These are phyloP conservation scores for Oithona nana DNA, from an alignment of 2,888 invertebrate genomes.

Conservation along the genomic window DNA sequence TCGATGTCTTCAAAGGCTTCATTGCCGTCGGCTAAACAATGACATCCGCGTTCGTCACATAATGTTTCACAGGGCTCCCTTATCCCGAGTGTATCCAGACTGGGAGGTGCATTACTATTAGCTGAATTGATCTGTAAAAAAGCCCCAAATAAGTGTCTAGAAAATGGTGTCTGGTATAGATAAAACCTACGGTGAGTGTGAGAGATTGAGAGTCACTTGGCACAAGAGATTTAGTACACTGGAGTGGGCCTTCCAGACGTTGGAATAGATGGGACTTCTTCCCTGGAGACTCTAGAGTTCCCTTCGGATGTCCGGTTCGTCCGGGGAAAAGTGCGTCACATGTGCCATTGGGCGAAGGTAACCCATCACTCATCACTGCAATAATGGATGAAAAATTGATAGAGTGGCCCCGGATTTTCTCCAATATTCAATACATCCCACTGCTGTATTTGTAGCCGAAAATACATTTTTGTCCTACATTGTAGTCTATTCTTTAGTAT, in stretches of 20 bases:
- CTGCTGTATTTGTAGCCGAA: too few relatives aligned
- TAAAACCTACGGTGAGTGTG: not conserved
- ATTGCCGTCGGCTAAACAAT: not conserved
- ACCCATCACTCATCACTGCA: not conserved
- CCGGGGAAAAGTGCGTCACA: slow-evolving; percentile 2
- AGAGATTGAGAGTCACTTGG: not conserved
- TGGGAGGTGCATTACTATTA: too few relatives aligned
- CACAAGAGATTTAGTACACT: not conserved
- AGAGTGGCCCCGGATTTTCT: not conserved
- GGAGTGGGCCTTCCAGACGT: not conserved
- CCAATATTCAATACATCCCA: too few relatives aligned
- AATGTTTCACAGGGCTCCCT: not conserved
- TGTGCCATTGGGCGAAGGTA: not conserved
- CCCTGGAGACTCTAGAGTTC: not conserved
- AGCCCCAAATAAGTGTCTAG: not conserved
- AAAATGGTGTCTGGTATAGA: not conserved
- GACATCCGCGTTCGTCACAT: not conserved
- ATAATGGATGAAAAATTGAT: too few relatives aligned
- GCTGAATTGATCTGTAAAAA: not conserved
- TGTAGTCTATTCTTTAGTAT: too few relatives aligned
- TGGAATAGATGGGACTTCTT: not conserved
- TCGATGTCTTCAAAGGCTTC: not conserved
- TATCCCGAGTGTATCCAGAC: too few relatives aligned
- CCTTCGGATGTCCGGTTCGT: not conserved
- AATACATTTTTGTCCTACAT: too few relatives aligned